A percentile compares a stretch with the other conserved stretches of the same genome.
These are phyloP conservation scores for Hydrolagus colliei DNA, from an alignment of 2,797 vertebrate species.

Conservation along the genomic window DNA sequence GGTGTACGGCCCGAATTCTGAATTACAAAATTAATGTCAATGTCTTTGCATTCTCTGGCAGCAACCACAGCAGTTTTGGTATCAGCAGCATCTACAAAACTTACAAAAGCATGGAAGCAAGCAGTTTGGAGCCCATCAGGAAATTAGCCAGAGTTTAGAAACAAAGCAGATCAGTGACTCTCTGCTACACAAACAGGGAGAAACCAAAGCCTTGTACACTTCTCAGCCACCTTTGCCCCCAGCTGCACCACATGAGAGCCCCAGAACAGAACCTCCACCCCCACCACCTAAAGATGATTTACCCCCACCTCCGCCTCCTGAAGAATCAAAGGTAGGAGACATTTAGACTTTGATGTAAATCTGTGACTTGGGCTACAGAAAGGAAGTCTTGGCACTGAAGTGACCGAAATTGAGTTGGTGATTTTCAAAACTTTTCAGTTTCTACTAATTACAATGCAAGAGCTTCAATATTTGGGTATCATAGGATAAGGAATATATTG, in stretches of 20 bases:
- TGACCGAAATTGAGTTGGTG: neutral
- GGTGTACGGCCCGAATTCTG: too few species aligned
- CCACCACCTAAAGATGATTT: conserved; percentile 73
- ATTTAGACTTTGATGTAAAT: neutral
- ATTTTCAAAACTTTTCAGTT: neutral
- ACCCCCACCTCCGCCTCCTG: conserved; percentile 66
- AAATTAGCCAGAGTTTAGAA: conserved; percentile 11
- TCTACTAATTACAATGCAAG: neutral
- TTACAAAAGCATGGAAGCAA: conserved; percentile 60
- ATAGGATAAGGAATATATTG: neutral
- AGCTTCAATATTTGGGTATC: too few species aligned
- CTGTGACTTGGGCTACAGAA: neutral
- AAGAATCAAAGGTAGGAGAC: conserved; percentile 66
- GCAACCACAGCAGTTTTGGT: conserved; percentile 94
- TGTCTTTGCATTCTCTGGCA: conserved; percentile 38
- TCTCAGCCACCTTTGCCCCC: conserved; percentile 30
- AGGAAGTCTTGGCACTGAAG: neutral
- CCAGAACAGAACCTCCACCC: conserved; percentile 63
- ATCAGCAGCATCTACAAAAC: conserved; percentile 87
- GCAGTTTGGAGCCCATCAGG: conserved; percentile 3
- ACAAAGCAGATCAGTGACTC: conserved; percentile 10
- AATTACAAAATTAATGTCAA: neutral
- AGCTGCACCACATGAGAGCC: conserved; percentile 54
- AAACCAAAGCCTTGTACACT: conserved; percentile 62
- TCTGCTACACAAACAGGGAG: conserved; percentile 62